These are phyloP conservation scores for Nicator chloris DNA, from an alignment of 2,113 vertebrate genomes.

Conservation along the genomic window DNA sequence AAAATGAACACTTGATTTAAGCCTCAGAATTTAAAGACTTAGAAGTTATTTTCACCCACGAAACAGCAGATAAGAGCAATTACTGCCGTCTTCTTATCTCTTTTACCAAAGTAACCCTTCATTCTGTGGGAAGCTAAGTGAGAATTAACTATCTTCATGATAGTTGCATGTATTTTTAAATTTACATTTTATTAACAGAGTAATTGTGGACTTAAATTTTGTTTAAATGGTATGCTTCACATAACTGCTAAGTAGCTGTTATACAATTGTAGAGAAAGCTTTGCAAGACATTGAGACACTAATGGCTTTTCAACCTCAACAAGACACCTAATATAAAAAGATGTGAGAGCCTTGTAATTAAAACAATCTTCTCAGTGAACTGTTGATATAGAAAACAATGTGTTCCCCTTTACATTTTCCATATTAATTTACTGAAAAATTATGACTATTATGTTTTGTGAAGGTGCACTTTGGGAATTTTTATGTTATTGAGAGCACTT, in stretches of 20 bases:
- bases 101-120: constrained; percentile 75
- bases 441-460: constrained; percentile 38
- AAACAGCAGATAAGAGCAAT: constrained; percentile 65
- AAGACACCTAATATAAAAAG: constrained; percentile 66
- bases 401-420: constrained; percentile 67
- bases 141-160: constrained; percentile 68
- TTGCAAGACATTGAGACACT: constrained; percentile 65
- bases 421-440: constrained; percentile 63
- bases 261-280: constrained; percentile 65
- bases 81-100: constrained; percentile 51
- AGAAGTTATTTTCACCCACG: constrained; percentile 62
- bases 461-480: constrained; percentile 34
- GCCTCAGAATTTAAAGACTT: constrained; percentile 54
- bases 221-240: constrained; percentile 72
- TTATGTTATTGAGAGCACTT: constrained; percentile 40
- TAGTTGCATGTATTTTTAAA: constrained; percentile 71
- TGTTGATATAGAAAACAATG: constrained; percentile 74
- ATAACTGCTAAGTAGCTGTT: constrained; percentile 75
- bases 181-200: constrained; percentile 77
- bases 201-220: constrained; percentile 77
- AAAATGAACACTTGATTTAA: constrained; percentile 53
- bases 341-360: constrained; percentile 72
- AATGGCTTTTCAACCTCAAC: constrained; percentile 72
- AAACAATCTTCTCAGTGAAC: constrained; percentile 75
- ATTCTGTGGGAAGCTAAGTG: constrained; percentile 63